A percentile compares a stretch with the other conserved stretches of the same genome.
Evolutionary conservation across 2,797 vertebrate genomes (phyloP).

Genomic region (Prionace glauca): DNA sequence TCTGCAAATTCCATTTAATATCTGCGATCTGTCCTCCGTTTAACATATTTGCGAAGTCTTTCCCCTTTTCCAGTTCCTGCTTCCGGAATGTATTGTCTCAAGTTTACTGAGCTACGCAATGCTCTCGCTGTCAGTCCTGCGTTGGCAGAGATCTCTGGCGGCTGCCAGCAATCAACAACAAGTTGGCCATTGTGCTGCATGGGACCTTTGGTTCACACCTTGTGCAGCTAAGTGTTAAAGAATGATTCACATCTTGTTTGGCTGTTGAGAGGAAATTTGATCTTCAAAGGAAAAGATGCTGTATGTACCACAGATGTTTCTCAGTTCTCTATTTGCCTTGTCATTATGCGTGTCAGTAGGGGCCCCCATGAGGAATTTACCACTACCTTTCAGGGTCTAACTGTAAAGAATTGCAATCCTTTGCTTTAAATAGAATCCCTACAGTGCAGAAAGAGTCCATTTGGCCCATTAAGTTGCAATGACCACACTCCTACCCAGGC

Average conservation of each 20-base stretch:
- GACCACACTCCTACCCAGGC: no score
- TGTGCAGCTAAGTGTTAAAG: not conserved
- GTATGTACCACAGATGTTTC: not conserved
- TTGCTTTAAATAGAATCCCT: no score
- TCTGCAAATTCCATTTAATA: not conserved
- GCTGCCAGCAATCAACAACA: not conserved
- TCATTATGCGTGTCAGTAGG: not conserved
- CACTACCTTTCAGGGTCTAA: not conserved
- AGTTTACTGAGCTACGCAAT: not conserved
- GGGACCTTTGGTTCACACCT: not conserved
- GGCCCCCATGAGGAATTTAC: not conserved
- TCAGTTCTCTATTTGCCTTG: conserved; percentile 3
- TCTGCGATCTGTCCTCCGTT: not conserved
- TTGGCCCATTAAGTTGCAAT: no score
- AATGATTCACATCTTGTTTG: not conserved
- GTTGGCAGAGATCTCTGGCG: not conserved
- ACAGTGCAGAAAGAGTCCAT: no score
- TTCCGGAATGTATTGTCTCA: not conserved
- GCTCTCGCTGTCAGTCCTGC: not conserved
- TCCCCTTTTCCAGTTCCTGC: not conserved
- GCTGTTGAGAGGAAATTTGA: not conserved
- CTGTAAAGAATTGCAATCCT: not conserved
- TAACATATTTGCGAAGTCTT: not conserved
- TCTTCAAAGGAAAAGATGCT: not conserved
- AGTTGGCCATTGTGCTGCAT: not conserved